Conservation (phyloP, 1,140 invertebrate species). For the Dendrolimus kikuchii region DNA sequence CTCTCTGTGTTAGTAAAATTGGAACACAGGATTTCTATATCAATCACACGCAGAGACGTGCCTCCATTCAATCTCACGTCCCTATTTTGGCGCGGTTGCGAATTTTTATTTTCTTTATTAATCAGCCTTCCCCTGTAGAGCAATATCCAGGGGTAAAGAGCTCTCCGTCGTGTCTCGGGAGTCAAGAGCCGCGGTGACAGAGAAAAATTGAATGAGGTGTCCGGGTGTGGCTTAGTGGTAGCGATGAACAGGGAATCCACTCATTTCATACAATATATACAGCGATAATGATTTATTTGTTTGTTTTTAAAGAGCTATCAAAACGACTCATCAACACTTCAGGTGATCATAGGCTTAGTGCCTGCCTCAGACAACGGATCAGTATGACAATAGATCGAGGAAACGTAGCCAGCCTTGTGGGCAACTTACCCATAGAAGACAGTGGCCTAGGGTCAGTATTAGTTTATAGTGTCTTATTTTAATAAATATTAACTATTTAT, state of each 20-base stretch:
- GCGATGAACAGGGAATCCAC: conserved; percentile 24
- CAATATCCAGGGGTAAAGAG: conserved; percentile 41
- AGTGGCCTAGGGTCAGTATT: too few species aligned
- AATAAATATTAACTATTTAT: too few species aligned
- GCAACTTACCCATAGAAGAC: too few species aligned
- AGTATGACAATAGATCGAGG: too few species aligned
- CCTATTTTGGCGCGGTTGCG: conserved; percentile 14
- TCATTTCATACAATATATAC: not conserved
- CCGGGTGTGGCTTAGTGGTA: conserved; percentile 8
- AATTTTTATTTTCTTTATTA: conserved; percentile 60
- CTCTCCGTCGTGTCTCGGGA: conserved; percentile 32
- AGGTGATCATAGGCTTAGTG: too few species aligned
- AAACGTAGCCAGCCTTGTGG: too few species aligned
- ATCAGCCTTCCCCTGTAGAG: conserved; percentile 44
- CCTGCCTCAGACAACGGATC: too few species aligned
- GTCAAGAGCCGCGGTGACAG: conserved; percentile 43
- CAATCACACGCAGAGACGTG: conserved; percentile 24
- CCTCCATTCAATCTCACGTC: conserved; percentile 41
- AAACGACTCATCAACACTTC: too few species aligned
- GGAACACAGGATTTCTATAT: conserved; percentile 10
- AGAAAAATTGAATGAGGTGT: conserved; percentile 42
- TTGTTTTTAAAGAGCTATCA: too few species aligned
- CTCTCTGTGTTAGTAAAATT: not conserved
- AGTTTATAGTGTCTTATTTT: too few species aligned
- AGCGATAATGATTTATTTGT: too few species aligned